Percentiles rank a stretch among this genome's conserved stretches.
phyloP scores from a whole-genome alignment of 1,140 invertebrate species.

The Argopecten irradians region DNA sequence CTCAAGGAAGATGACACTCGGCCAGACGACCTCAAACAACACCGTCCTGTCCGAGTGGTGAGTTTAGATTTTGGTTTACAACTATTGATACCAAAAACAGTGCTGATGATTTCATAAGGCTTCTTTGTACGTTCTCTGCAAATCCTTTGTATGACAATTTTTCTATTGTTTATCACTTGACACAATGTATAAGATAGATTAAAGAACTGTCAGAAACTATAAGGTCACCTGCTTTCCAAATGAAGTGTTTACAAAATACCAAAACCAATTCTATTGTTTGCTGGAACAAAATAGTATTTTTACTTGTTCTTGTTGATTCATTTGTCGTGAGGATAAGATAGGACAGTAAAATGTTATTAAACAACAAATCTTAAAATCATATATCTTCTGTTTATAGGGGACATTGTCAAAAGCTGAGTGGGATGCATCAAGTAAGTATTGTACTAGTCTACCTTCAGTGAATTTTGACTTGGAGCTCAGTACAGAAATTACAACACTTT shows the following conservation, averaged over 20 bases:
- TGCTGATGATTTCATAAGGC: not conserved
- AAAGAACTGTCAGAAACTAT: too few species aligned
- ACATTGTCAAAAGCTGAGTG: slow-evolving; percentile 94
- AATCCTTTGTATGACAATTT: not conserved
- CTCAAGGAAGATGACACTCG: slow-evolving; percentile 52
- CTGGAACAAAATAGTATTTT: not conserved
- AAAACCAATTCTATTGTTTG: not conserved
- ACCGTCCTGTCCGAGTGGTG: slow-evolving; percentile 58
- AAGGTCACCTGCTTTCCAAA: not conserved
- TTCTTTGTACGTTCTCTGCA: not conserved
- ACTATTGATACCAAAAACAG: slow-evolving; percentile 79
- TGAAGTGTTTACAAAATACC: not conserved
- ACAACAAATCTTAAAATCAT: not conserved
- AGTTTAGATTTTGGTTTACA: not conserved
- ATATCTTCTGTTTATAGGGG: slow-evolving; percentile 74
- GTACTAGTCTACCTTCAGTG: not conserved
- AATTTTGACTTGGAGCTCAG: not conserved
- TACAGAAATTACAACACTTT: not conserved
- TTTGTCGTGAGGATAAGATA: not conserved
- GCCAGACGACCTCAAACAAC: slow-evolving; percentile 32
- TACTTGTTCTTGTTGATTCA: not conserved
- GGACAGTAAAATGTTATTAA: not conserved
- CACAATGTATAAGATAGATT: not conserved
- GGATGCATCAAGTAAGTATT: slow-evolving; percentile 91
- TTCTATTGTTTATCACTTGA: too few species aligned